Conservation (phyloP, 2,797 vertebrate species). For the Phoeniculus purpureus region DNA sequence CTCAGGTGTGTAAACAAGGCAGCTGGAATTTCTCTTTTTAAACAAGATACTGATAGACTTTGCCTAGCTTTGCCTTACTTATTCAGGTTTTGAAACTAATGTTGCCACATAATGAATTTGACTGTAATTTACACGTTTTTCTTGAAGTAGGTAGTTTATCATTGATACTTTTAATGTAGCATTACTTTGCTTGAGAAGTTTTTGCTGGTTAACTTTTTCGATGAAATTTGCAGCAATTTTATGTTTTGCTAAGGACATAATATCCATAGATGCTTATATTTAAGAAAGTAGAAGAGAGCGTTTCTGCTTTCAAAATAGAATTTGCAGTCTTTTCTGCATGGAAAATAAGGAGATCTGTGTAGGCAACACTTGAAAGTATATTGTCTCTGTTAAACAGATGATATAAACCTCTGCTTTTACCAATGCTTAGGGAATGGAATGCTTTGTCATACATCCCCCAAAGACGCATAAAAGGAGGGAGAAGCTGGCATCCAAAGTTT, state of each 20-base stretch:
- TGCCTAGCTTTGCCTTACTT: not conserved
- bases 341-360: not conserved
- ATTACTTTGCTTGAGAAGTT: not conserved
- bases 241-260: not conserved
- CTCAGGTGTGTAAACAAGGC: not conserved
- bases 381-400: not conserved
- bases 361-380: not conserved
- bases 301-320: not conserved
- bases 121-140: not conserved
- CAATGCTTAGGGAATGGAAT: not conserved
- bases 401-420: not conserved
- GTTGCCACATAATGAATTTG: not conserved
- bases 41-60: not conserved
- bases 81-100: not conserved
- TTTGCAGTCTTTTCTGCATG: not conserved
- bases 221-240: not conserved
- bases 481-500: not conserved
- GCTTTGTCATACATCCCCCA: not conserved
- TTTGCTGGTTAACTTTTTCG: not conserved
- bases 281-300: not conserved
- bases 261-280: not conserved
- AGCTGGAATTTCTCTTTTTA: not conserved
- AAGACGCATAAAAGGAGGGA: not conserved
- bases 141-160: not conserved
- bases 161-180: not conserved